These are phyloP conservation scores for Phaenicophaeus curvirostris DNA, from an alignment of 2,797 vertebrate genomes.

Conservation along the genomic window DNA sequence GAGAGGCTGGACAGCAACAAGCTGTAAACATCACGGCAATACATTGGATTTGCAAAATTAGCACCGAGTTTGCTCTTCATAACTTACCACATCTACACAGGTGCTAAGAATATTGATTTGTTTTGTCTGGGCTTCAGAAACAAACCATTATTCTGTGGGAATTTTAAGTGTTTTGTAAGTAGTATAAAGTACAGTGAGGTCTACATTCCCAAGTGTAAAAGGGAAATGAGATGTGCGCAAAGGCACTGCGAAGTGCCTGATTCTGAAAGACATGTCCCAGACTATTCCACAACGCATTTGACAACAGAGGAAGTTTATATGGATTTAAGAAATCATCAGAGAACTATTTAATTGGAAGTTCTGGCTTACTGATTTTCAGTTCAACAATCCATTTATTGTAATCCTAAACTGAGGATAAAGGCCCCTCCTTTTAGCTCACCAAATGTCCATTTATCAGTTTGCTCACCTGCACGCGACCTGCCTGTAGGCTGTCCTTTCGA, in stretches of 20 bases:
- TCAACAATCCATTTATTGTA: background rate
- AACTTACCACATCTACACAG: background rate
- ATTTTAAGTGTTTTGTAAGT: background rate
- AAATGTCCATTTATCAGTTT: background rate
- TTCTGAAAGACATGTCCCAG: background rate
- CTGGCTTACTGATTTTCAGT: background rate
- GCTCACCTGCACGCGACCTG: background rate
- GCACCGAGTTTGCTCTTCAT: background rate
- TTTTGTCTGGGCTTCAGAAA: background rate
- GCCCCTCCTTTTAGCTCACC: background rate
- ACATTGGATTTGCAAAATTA: background rate
- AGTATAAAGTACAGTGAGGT: background rate
- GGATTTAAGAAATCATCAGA: background rate
- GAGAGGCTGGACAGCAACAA: conserved; percentile 11
- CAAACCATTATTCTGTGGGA: background rate
- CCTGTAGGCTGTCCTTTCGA: background rate
- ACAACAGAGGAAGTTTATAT: background rate
- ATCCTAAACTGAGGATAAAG: background rate
- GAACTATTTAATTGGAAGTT: background rate
- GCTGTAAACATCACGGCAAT: background rate
- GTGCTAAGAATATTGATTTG: background rate
- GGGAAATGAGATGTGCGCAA: background rate
- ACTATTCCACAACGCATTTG: background rate
- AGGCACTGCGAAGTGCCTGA: fast-evolving
- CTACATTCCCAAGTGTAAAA: background rate